Conservation (phyloP, 2,797 vertebrate genomes). For the Crenuchus spilurus region DNA sequence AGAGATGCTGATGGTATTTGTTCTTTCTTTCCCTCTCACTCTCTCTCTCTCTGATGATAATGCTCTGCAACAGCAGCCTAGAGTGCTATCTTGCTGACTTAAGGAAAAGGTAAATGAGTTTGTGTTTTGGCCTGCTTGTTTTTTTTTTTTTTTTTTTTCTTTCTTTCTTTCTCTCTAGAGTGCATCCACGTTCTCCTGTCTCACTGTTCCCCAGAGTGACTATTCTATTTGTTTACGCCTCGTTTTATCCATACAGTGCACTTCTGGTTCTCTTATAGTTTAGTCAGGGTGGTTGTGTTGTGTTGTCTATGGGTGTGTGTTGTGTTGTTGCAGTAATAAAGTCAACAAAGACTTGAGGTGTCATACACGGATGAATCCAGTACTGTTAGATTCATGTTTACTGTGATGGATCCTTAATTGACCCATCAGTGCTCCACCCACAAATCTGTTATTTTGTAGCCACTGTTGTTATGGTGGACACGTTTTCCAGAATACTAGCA, state of each 20-base stretch:
- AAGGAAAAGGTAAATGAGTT: conserved; percentile 58
- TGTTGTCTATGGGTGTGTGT: neutral
- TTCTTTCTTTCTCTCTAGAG: neutral
- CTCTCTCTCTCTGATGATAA: conserved; percentile 53
- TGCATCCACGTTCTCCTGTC: neutral
- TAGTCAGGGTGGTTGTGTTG: neutral
- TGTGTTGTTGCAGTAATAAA: neutral
- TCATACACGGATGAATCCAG: neutral
- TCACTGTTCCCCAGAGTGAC: neutral
- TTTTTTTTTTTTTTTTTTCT: neutral
- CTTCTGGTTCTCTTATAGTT: conserved; percentile 3
- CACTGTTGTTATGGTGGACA: neutral
- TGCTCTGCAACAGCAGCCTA: conserved; percentile 67
- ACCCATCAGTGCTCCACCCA: neutral
- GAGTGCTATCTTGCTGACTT: conserved; percentile 70
- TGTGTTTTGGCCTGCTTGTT: conserved; percentile 18
- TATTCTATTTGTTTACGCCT: conserved; percentile 17
- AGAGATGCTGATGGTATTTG: conserved; percentile 74
- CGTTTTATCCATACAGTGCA: conserved; percentile 21
- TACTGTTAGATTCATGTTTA: neutral
- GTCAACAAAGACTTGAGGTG: neutral
- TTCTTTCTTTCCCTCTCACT: conserved; percentile 57
- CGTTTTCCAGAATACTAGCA: neutral
- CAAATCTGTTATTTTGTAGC: neutral
- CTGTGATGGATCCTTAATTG: neutral